Evolutionary conservation across 2,113 vertebrate species (phyloP), one percentile per base, ranked within the genome.

Genomic region (Brachypodius melanocephalos): DNA sequence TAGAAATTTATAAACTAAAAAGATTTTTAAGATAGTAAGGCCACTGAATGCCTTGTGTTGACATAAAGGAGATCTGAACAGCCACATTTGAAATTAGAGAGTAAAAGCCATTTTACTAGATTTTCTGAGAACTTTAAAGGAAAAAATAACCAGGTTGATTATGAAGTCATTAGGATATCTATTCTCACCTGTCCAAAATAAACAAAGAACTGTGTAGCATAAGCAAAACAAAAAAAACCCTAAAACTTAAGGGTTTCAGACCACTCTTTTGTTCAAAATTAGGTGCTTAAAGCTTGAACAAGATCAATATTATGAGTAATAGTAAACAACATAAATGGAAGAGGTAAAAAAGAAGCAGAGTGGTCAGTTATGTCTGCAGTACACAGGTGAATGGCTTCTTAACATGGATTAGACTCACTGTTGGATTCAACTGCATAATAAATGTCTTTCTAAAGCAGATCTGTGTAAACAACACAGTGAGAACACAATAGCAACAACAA

Each of bases 361-460:
- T 20, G 45, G 14, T 45, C 36, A 63, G 34, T 55, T 22, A 17
- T 12, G 14, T 31, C 62, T 82, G 34, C 46, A 62, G 46, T 19
- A 52, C 8, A 34, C 25, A 17, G 1, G 21, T 34, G 34, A 85
- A 73, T 13, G 17, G 20, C n/a, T 76, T 57, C 25, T 10, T 13
- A 67, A 46, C 21, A 31, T 4, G 20, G 34, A 25, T 58, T 59
- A 25, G 34, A 29, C 42, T 75, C 45, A 28, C 24, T 76, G 17
- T 88, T 46, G 85, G 40, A 40, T 73, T 85, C 71, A 96, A 72
- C 42, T 45, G 28, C 31, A 76, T 52, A 84, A 89, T 76, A 96
- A 90, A 95, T 71, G 49, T 67, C 40, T 63, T 80, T 95, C 89
- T 96, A 85, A 95, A 93, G 92, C 46, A 94, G 85, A 89, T 73